Conservation (phyloP, 1,140 invertebrate genomes). For the Trichomalopsis sarcophagae region DNA sequence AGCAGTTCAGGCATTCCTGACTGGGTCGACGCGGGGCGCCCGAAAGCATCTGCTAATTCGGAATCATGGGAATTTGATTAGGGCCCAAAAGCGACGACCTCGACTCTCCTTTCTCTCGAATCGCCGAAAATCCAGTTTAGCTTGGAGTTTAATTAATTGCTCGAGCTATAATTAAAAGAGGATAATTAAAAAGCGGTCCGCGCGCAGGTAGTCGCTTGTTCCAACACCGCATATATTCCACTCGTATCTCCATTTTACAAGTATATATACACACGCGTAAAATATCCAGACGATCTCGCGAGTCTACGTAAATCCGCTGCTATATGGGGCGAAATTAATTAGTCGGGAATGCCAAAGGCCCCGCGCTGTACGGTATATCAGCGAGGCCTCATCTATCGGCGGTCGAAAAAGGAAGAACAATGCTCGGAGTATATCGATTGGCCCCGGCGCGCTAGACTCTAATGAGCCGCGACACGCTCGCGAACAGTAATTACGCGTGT, state of each 20-base stretch:
- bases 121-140: no score
- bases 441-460: not conserved
- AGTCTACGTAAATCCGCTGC: no score
- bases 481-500: constrained; percentile 31
- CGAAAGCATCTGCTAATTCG: constrained; percentile 76
- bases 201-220: constrained; percentile 52
- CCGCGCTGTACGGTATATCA: not conserved
- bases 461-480: constrained; percentile 35
- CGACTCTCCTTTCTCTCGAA: no score
- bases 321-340: not conserved
- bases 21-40: constrained; percentile 67
- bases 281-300: no score
- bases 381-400: not conserved
- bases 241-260: no score
- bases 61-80: constrained; percentile 76
- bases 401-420: not conserved
- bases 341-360: constrained; percentile 11
- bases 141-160: constrained; percentile 64
- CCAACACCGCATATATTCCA: no score
- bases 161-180: constrained; percentile 61
- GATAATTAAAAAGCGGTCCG: constrained; percentile 65
- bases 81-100: not conserved
- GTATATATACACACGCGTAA: no score
- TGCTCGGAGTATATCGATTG: not conserved
- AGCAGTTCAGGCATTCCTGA: constrained; percentile 63